phyloP scores from a whole-genome alignment of 1,140 invertebrate genomes.

The Physella acuta region DNA sequence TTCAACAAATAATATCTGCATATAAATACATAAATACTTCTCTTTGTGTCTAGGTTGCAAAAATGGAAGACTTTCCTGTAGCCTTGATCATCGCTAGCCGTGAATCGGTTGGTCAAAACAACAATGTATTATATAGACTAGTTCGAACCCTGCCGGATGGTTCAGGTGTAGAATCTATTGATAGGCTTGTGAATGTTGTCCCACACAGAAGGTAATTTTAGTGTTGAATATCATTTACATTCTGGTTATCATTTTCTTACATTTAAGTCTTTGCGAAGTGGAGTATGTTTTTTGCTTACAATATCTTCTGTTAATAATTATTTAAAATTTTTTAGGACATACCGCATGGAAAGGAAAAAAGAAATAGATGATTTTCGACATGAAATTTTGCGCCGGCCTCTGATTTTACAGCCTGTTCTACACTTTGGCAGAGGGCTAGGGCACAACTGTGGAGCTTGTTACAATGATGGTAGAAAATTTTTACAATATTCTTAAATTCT shows the following conservation, averaged over 20 bases:
- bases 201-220: slow-evolving; percentile 44
- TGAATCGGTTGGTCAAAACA: slow-evolving; percentile 29
- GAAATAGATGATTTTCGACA: slow-evolving; percentile 43
- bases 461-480: slow-evolving; percentile 38
- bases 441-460: slow-evolving; percentile 39
- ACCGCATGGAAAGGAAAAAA: slow-evolving; percentile 42
- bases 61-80: slow-evolving; percentile 30
- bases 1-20: too few species aligned
- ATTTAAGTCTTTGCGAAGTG: too few species aligned
- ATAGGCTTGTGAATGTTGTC: slow-evolving; percentile 43
- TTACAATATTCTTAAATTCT: too few species aligned
- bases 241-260: too few species aligned
- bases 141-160: slow-evolving; percentile 33
- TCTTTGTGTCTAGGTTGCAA: slow-evolving; percentile 5
- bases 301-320: too few species aligned
- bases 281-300: too few species aligned
- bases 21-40: too few species aligned
- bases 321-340: slow-evolving; percentile 38
- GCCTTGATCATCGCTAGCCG: slow-evolving; percentile 29
- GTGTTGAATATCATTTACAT: too few species aligned
- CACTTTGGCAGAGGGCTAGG: slow-evolving; percentile 41
- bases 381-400: slow-evolving; percentile 44
- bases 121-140: slow-evolving; percentile 38
- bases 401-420: slow-evolving; percentile 47
- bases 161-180: slow-evolving; percentile 36